These are phyloP conservation scores for Drosophila paranaensis DNA, from an alignment of 2,888 invertebrate species.

Conservation along the genomic window DNA sequence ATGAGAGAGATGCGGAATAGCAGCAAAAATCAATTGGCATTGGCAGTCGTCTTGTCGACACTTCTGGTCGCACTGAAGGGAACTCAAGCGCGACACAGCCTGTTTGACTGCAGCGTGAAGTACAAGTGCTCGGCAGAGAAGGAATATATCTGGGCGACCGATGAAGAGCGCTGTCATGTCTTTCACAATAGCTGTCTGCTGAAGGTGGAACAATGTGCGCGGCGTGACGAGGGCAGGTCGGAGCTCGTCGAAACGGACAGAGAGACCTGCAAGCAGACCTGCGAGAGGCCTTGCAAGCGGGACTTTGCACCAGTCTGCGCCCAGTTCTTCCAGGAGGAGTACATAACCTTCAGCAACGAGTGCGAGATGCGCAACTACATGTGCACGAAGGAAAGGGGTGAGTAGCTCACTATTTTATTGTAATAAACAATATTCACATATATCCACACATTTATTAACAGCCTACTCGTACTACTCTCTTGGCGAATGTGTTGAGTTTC, in stretches of 20 bases:
- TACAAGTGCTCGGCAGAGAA: conserved; percentile 22
- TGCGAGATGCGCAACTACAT: conserved; percentile 29
- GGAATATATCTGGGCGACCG: conserved; percentile 40
- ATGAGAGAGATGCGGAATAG: conserved; percentile 11
- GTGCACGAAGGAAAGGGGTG: conserved; percentile 22
- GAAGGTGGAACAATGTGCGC: conserved; percentile 27
- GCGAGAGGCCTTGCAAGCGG: conserved; percentile 8
- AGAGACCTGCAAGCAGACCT: conserved; percentile 24
- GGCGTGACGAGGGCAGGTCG: neutral
- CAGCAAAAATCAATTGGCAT: neutral
- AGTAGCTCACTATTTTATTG: neutral
- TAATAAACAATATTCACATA: too few species aligned
- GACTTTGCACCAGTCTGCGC: conserved; percentile 26
- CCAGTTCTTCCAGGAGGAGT: conserved; percentile 34
- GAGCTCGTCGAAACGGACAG: conserved; percentile 18
- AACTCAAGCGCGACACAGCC: conserved; percentile 1
- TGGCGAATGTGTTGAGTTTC: conserved; percentile 4
- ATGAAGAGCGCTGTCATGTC: conserved; percentile 34
- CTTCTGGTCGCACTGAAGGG: neutral
- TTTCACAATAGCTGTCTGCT: conserved; percentile 25
- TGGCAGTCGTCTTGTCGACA: neutral
- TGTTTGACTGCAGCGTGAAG: conserved; percentile 14
- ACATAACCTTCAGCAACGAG: conserved; percentile 30
- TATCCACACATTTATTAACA: neutral
- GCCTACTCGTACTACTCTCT: conserved; percentile 26